Percentiles rank a stretch among this genome's conserved stretches.
phyloP scores from a whole-genome alignment of 1,140 invertebrate species.

The Drosophila kikkawai region DNA sequence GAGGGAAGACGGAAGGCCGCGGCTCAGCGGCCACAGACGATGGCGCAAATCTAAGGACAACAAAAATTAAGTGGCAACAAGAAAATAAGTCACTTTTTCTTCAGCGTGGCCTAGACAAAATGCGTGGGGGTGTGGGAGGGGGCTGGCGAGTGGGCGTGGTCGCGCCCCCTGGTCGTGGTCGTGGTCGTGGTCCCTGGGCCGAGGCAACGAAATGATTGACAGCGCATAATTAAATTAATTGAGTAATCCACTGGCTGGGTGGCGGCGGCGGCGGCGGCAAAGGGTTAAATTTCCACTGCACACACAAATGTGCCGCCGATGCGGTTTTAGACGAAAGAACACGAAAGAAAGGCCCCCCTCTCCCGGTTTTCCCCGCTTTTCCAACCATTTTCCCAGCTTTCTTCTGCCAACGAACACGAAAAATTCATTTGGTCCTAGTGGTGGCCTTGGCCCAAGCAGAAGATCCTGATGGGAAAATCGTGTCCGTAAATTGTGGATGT shows the following conservation, averaged over 20 bases:
- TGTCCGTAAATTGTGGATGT: slow-evolving; percentile 4
- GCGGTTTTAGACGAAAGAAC: slow-evolving; percentile 40
- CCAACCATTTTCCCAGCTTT: slow-evolving; percentile 34
- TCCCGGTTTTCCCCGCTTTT: neutral
- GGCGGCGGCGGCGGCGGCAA: slow-evolving; percentile 27
- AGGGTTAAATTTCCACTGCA: slow-evolving; percentile 74
- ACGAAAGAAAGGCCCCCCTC: slow-evolving; percentile 9
- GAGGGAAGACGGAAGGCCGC: slow-evolving; percentile 14
- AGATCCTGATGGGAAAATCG: slow-evolving; percentile 36
- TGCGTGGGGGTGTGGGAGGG: neutral
- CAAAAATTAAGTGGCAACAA: slow-evolving; percentile 83
- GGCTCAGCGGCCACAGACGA: slow-evolving; percentile 57
- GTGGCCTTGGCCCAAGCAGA: slow-evolving; percentile 27
- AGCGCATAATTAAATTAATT: slow-evolving; percentile 85
- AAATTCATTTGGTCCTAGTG: slow-evolving; percentile 45
- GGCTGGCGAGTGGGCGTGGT: slow-evolving; percentile 1
- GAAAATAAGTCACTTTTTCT: slow-evolving; percentile 72
- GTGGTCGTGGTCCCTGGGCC: slow-evolving; percentile 16
- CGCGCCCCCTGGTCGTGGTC: neutral
- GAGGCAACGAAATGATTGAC: slow-evolving; percentile 85
- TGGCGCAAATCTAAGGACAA: slow-evolving; percentile 67
- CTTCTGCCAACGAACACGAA: slow-evolving; percentile 30
- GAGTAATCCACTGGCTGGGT: slow-evolving; percentile 82
- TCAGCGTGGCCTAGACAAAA: slow-evolving; percentile 11
- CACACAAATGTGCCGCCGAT: slow-evolving; percentile 60